Evolutionary conservation across 1,140 invertebrate species (phyloP).

Genomic region (Bilobella aurantiaca): DNA sequence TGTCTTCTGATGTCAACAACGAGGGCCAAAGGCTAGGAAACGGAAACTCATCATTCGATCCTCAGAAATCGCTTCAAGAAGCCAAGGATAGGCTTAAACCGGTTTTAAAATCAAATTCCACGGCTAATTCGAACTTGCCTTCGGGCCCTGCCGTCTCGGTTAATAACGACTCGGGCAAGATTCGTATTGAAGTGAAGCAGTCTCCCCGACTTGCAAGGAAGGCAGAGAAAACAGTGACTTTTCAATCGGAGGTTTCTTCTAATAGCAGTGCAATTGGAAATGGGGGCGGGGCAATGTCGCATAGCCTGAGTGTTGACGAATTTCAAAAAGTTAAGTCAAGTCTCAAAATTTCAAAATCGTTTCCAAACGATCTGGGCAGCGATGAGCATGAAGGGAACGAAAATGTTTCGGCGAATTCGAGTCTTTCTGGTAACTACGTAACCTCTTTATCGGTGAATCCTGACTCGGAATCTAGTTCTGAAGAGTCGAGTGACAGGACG

Average conservation of each 20-base stretch:
- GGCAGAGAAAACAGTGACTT: conserved; percentile 36
- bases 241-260: conserved; percentile 30
- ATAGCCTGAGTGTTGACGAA: conserved; percentile 75
- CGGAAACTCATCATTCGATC: conserved; percentile 17
- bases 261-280: conserved; percentile 4
- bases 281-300: conserved; percentile 47
- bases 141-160: no score
- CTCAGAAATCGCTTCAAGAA: conserved; percentile 29
- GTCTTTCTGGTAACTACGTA: conserved; percentile 34
- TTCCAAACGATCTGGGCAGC: conserved; percentile 61
- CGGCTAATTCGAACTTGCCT: neutral
- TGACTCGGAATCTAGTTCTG: conserved; percentile 38
- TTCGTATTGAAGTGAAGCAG: conserved; percentile 36
- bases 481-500: conserved; percentile 39
- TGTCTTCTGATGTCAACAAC: neutral
- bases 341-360: conserved; percentile 71
- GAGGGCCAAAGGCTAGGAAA: neutral
- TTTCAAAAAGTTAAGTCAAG: conserved; percentile 69
- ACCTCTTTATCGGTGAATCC: conserved; percentile 38
- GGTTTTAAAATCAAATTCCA: conserved; percentile 22
- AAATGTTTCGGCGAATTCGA: conserved; percentile 52
- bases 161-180: conserved; percentile 14
- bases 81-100: conserved; percentile 31
- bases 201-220: conserved; percentile 30
- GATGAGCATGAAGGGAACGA: conserved; percentile 45